These are phyloP conservation scores for Amphimedon queenslandica DNA, from an alignment of 37 sponge, comb jelly and placozoan genomes.

Conservation along the genomic window DNA sequence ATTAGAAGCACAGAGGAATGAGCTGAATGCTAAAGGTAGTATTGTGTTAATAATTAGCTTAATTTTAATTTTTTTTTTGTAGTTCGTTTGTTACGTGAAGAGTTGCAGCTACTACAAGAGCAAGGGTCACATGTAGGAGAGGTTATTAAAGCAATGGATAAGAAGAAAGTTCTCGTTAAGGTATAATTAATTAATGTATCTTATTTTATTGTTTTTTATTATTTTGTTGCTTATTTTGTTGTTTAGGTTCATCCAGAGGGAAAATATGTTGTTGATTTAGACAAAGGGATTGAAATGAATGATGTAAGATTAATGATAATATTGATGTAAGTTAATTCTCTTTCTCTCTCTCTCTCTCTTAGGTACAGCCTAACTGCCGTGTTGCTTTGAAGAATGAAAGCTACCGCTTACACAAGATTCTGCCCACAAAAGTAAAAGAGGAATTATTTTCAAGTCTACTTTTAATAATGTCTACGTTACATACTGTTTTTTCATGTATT, in stretches of 20 bases:
- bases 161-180: conserved; percentile 98
- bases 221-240: no score
- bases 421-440: conserved; percentile 85
- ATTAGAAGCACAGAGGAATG: conserved; percentile 98
- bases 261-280: conserved; percentile 97
- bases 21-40: conserved; percentile 94
- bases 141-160: conserved; percentile 97
- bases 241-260: conserved; percentile 98
- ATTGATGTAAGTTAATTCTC: neutral
- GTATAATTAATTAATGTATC: conserved; percentile 33
- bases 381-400: conserved; percentile 96
- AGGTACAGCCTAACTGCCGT: conserved; percentile 68
- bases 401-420: conserved; percentile 96
- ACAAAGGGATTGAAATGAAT: conserved; percentile 86
- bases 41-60: neutral
- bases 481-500: no score
- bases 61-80: neutral
- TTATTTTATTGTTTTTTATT: no score
- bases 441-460: neutral
- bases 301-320: conserved; percentile 24
- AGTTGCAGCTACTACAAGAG: conserved; percentile 92
- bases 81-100: conserved; percentile 92
- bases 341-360: neutral
- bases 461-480: neutral
- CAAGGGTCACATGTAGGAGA: conserved; percentile 97